Evolutionary conservation across 2,888 invertebrate species (phyloP).

Genomic region (Pyrrhia umbra): DNA sequence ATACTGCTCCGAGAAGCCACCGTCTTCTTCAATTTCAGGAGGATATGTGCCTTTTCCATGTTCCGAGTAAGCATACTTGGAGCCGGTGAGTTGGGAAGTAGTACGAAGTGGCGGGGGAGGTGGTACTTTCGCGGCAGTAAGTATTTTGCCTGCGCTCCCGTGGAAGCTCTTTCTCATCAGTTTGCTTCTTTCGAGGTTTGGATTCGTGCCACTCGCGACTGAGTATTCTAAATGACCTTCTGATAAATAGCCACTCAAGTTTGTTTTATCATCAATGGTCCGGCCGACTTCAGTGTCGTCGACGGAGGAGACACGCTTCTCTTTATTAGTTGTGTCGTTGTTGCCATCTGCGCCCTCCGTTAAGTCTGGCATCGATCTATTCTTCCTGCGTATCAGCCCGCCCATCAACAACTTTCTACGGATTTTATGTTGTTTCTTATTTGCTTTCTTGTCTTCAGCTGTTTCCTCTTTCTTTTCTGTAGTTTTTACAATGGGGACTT

Average conservation of each 20-base stretch:
- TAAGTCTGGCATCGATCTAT: conserved; percentile 97
- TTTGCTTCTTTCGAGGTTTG: conserved; percentile 96
- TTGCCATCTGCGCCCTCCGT: conserved; percentile 93
- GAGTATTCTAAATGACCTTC: conserved; percentile 96
- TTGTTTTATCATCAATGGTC: conserved; percentile 90
- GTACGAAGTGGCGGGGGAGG: conserved; percentile 96
- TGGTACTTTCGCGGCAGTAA: conserved; percentile 95
- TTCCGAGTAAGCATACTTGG: conserved; percentile 91
- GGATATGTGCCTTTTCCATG: conserved; percentile 82
- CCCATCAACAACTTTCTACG: conserved; percentile 96
- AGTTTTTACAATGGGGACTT: conserved; percentile 92
- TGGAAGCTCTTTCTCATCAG: conserved; percentile 97
- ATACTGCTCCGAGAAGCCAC: conserved; percentile 87
- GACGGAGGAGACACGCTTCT: conserved; percentile 89
- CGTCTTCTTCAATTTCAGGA: conserved; percentile 85
- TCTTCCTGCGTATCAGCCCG: conserved; percentile 96
- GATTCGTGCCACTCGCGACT: conserved; percentile 92
- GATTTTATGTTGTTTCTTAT: conserved; percentile 97
- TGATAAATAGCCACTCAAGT: conserved; percentile 95
- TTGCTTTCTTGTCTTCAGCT: conserved; percentile 92
- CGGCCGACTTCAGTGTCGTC: conserved; percentile 94
- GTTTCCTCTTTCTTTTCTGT: conserved; percentile 91
- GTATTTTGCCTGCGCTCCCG: conserved; percentile 94
- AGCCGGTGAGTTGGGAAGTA: conserved; percentile 95
- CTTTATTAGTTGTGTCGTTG: conserved; percentile 79